Percentiles rank a stretch among this genome's conserved stretches.
Conservation (phyloP, 1,140 invertebrate species). For the Drosophila micromelanica region DNA sequence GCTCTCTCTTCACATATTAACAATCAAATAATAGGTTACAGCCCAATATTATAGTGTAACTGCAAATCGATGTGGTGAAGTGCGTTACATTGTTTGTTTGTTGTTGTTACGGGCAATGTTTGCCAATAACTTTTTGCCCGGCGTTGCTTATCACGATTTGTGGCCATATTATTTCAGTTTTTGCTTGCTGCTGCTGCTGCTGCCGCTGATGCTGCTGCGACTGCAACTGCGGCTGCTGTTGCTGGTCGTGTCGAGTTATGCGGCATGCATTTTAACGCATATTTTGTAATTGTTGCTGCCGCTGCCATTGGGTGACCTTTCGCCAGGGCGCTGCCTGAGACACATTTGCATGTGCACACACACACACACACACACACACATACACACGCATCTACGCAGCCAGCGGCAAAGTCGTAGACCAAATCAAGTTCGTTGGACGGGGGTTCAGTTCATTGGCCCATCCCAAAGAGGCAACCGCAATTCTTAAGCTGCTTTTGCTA, state of each 20-base stretch:
- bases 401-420: conserved; percentile 49
- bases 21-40: no score
- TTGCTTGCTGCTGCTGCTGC: conserved; percentile 43
- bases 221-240: conserved; percentile 21
- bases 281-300: conserved; percentile 79
- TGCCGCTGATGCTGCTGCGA: background rate
- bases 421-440: conserved; percentile 79
- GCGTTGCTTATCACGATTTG: conserved; percentile 82
- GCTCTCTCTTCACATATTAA: no score
- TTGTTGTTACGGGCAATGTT: conserved; percentile 71
- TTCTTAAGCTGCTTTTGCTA: conserved; percentile 57
- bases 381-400: background rate
- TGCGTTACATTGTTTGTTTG: conserved; percentile 32
- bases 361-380: conserved; percentile 14
- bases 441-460: conserved; percentile 71
- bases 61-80: background rate
- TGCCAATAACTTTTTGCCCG: conserved; percentile 74
- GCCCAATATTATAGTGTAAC: conserved; percentile 5
- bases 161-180: conserved; percentile 80
- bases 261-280: conserved; percentile 81
- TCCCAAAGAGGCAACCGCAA: conserved; percentile 28
- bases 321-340: conserved; percentile 53
- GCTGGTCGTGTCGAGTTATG: conserved; percentile 73
- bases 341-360: conserved; percentile 70
- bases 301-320: conserved; percentile 64